Conservation (phyloP, 2,113 vertebrate species). For the Acanthochromis polyacanthus region DNA sequence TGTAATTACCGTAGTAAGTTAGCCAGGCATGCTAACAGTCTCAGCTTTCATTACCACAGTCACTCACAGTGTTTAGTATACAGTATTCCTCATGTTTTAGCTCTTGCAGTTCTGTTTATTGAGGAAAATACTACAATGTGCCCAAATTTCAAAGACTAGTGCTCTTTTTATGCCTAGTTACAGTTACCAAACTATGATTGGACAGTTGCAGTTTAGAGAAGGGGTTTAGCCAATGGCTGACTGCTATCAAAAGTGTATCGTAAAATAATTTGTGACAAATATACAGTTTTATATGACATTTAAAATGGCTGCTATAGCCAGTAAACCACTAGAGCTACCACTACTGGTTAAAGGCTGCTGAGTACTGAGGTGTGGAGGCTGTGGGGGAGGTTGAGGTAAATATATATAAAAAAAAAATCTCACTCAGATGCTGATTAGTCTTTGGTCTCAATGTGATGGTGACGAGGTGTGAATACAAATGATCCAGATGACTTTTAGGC, state of each 20-base stretch:
- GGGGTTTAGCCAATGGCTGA: neutral
- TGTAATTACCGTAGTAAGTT: neutral
- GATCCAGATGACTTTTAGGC: constrained; percentile 17
- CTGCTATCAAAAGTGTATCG: neutral
- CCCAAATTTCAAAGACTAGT: no score
- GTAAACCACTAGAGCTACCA: neutral
- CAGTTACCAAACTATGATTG: neutral
- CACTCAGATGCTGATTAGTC: constrained; percentile 56
- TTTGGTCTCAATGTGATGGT: constrained; percentile 76
- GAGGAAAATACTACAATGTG: no score
- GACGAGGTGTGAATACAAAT: constrained; percentile 17
- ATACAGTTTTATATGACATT: neutral
- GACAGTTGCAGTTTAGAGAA: neutral
- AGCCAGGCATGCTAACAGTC: neutral
- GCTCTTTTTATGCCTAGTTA: no score
- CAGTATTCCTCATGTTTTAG: no score
- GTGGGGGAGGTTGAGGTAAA: constrained; percentile 45
- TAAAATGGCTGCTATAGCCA: neutral
- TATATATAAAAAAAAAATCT: constrained; percentile 6
- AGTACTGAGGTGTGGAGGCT: constrained; percentile 1
- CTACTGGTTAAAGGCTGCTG: neutral
- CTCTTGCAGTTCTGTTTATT: no score
- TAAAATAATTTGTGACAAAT: neutral
- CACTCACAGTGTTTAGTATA: no score
- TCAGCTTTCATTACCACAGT: neutral